Evolutionary conservation across 2,797 vertebrate species (phyloP), one percentile per base, ranked within the genome.

Genomic region (Gymnothorax reevesii): DNA sequence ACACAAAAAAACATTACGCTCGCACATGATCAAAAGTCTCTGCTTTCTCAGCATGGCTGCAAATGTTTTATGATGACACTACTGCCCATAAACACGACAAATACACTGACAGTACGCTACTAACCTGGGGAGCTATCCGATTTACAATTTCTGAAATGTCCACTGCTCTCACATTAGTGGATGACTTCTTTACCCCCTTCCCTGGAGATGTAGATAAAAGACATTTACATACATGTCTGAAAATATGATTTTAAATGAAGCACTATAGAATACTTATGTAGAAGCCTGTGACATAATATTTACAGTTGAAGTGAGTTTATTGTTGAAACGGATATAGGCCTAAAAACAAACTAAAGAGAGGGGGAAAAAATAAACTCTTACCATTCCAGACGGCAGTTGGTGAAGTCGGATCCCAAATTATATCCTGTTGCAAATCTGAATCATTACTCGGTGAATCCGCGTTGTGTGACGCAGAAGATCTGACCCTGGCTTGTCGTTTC

Each of bases 321-420:
- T 42, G 33, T 42, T 42, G 33, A 42, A 42, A 42, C 33, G 33
- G 33, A 42, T 42, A 42, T 42, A 42, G 33, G 33, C 33, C 33
- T 42, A 77, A 33, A 0, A 73, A 49, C 60, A 49, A 75, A 17
- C 22, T 17, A 42, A 33, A 49, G n/a, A n/a, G n/a, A n/a, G n/a
- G n/a, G 12, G 3, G 52, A 77, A 42, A 49, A 49, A 73, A 27
- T 12, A 2, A 59, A 86, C 2, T 54, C 52, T 95, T 96, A 97
- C 98, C 96, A 57, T 90, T 92, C 84, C 94, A 94, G 87, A 85
- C 89, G 12, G 96, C 93, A 12, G 95, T 90, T 4, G 98, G 98
- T 71, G 98, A 98, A 4, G 97, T 95, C 33, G 97, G 95, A 90
- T 99, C 98, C 98, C 98, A 99, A 89, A 99, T 95, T 88, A 99